Evolutionary conservation across 1,140 invertebrate genomes (phyloP).

Genomic region (Holotrichia oblita): DNA sequence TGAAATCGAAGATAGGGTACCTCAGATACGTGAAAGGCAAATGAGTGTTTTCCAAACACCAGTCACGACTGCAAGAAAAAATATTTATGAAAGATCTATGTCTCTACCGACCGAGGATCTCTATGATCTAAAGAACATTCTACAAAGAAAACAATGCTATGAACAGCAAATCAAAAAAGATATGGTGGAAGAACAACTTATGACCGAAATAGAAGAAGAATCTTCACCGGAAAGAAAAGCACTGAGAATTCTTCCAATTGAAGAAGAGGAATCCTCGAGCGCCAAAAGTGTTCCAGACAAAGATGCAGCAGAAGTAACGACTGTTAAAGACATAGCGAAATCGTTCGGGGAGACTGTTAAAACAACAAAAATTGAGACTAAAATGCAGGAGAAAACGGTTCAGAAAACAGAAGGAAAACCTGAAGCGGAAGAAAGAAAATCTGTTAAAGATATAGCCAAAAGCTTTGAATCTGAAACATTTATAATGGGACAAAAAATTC

Average conservation of each 20-base stretch:
- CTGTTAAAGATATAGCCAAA: conserved; percentile 49
- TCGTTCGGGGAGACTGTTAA: conserved; percentile 45
- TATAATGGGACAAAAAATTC: conserved; percentile 42
- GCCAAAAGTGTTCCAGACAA: conserved; percentile 42
- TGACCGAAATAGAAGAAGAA: conserved; percentile 63
- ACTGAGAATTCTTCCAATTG: conserved; percentile 43
- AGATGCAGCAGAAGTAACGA: conserved; percentile 35
- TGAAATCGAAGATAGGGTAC: conserved; percentile 60
- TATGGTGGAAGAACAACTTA: conserved; percentile 63
- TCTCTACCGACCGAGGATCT: conserved; percentile 63
- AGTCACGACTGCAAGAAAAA: conserved; percentile 55
- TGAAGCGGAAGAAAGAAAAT: conserved; percentile 42
- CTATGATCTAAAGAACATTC: conserved; percentile 58
- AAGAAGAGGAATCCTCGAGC: conserved; percentile 46
- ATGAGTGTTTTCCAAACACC: conserved; percentile 60
- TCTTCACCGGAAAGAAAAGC: conserved; percentile 63
- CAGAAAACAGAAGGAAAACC: conserved; percentile 37
- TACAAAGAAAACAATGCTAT: conserved; percentile 62
- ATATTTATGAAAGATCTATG: conserved; percentile 62
- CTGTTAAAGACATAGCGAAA: conserved; percentile 51
- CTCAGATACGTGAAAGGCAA: conserved; percentile 58
- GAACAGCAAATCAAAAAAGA: conserved; percentile 65
- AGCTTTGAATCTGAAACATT: conserved; percentile 47
- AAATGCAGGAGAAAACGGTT: conserved; percentile 31
- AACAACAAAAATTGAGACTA: conserved; percentile 1